Evolutionary conservation across 2,797 vertebrate genomes (phyloP), one percentile per base, ranked within the genome.

Genomic region (Gymnoscopelus microlampas): DNA sequence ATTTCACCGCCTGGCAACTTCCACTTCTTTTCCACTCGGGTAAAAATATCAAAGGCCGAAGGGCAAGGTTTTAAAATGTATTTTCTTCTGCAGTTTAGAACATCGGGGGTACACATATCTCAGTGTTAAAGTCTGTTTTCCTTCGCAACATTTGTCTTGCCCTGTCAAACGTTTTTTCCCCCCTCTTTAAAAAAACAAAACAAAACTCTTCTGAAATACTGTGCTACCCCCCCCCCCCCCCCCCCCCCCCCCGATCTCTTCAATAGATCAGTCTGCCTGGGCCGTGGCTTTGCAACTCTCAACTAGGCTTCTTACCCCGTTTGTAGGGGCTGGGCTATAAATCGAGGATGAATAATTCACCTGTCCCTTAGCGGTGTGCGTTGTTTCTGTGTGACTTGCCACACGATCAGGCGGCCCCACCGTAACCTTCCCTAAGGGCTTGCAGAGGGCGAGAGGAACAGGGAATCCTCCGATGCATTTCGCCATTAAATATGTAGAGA

Each of bases 341-440:
- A 88, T 90, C 86, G 82, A 63, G 80, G 68, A 79, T 87, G 79
- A 90, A 92, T 91, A 89, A 91, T 92, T 89, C 79, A 89, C 77
- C 81, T 79, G 85, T 90, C 85, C 78, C 78, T 66, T 65, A 71
- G 78, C 77, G 48, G 74, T 9, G 39, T 14, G 55, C 84, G 88
- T 88, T 85, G 74, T 89, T 89, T 83, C 77, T 84, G 67, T 80
- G 75, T 75, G 74, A 61, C 73, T 67, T 84, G 80, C 76, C 81
- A 68, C 81, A 68, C 73, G 68, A 83, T 73, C 77, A 81, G 71
- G 63, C 49, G 0, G 64, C 24, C 70, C 76, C 76, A 79, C 77
- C 74, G 64, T 76, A 76, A 80, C 82, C 76, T 80, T 70, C 82
- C 78, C 73, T 65, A 12, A 67, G 80, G 81, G 70, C 73, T 64